Conservation (phyloP, 2,888 invertebrate genomes). For the Amiota mariae region DNA sequence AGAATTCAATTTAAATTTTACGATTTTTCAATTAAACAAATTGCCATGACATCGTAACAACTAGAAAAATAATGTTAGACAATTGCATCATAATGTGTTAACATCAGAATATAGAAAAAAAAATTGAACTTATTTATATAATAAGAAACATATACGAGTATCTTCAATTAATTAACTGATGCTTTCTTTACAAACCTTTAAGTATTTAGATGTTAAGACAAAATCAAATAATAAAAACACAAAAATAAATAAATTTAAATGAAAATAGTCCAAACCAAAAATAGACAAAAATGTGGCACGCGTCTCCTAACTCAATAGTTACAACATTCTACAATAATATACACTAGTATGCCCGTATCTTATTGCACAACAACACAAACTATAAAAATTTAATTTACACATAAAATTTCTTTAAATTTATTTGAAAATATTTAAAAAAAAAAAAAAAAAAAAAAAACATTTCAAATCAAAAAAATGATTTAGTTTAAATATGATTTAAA, state of each 20-base stretch:
- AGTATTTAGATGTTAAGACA: constrained; percentile 1
- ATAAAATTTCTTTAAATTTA: constrained; percentile 42
- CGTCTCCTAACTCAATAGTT: background rate
- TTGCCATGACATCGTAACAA: constrained; percentile 48
- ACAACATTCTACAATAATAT: background rate
- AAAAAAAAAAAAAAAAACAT: no score
- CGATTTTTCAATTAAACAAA: constrained; percentile 68
- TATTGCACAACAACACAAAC: background rate
- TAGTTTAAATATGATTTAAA: constrained; percentile 42
- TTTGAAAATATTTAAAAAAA: constrained; percentile 53
- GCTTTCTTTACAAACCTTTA: no score
- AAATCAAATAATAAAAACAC: constrained; percentile 37
- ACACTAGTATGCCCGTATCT: constrained; percentile 27
- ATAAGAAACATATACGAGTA: no score
- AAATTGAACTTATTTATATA: no score
- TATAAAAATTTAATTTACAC: constrained; percentile 54
- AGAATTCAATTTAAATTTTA: constrained; percentile 65
- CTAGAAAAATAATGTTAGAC: constrained; percentile 3
- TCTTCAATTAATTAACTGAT: no score
- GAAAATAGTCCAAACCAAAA: constrained; percentile 43
- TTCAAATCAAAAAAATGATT: background rate
- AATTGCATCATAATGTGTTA: no score
- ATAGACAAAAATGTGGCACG: constrained; percentile 38
- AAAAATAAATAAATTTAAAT: background rate
- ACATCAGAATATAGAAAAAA: no score